These are phyloP conservation scores for Sthenelais limicola DNA, from an alignment of 2,888 invertebrate species.

Conservation along the genomic window DNA sequence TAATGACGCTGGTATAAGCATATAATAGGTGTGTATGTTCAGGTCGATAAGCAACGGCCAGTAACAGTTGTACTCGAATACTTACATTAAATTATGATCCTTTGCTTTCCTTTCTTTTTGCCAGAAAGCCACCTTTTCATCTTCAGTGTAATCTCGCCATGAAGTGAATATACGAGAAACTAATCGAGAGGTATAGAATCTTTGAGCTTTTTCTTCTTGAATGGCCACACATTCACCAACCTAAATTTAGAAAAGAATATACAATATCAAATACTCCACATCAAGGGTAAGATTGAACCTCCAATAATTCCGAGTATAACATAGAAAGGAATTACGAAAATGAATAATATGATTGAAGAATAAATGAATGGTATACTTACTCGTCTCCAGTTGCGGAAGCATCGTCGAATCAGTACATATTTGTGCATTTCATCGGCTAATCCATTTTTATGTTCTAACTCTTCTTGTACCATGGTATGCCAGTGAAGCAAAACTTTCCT, in stretches of 20 bases:
- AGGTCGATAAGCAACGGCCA: too few species aligned
- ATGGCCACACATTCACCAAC: slow-evolving; percentile 63
- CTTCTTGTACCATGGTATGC: slow-evolving; percentile 56
- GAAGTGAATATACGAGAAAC: slow-evolving; percentile 55
- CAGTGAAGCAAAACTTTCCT: slow-evolving; percentile 58
- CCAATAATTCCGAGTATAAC: too few species aligned
- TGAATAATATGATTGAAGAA: too few species aligned
- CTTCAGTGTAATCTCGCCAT: slow-evolving; percentile 63
- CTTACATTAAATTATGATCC: slow-evolving; percentile 62
- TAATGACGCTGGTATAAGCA: too few species aligned
- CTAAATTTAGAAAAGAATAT: too few species aligned
- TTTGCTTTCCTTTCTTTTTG: slow-evolving; percentile 61
- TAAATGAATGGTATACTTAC: slow-evolving; percentile 52
- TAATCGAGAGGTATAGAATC: slow-evolving; percentile 55
- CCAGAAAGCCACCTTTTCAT: slow-evolving; percentile 62
- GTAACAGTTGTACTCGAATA: too few species aligned
- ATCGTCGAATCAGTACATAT: slow-evolving; percentile 59
- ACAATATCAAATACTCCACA: too few species aligned
- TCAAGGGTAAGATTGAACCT: too few species aligned
- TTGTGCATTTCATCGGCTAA: slow-evolving; percentile 63
- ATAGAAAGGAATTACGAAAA: too few species aligned
- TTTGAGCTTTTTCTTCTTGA: slow-evolving; percentile 61
- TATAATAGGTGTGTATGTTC: too few species aligned
- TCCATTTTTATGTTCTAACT: slow-evolving; percentile 55
- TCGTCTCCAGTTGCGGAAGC: slow-evolving; percentile 65